Evolutionary conservation across 2,888 invertebrate species (phyloP).

Genomic region (Chymomyza procnemis): DNA sequence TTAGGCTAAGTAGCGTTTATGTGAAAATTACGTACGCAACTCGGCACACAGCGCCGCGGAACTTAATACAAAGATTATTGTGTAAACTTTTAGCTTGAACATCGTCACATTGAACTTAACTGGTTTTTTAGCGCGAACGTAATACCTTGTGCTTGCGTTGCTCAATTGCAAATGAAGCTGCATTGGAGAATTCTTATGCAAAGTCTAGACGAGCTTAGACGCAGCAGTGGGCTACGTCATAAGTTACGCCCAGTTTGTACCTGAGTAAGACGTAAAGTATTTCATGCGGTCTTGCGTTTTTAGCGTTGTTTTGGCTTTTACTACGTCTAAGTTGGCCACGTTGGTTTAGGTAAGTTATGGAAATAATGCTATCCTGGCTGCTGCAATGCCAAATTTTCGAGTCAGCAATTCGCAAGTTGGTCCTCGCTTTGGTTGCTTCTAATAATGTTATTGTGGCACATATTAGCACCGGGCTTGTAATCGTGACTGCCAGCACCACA

Average conservation of each 20-base stretch:
- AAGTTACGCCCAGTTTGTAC: too few species aligned
- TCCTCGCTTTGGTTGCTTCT: slow-evolving; percentile 30
- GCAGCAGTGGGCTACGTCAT: background rate
- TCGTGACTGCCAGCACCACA: slow-evolving; percentile 36
- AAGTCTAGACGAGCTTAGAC: background rate
- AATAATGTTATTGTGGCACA: slow-evolving; percentile 59
- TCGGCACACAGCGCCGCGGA: background rate
- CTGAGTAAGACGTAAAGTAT: too few species aligned
- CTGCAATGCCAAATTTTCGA: background rate
- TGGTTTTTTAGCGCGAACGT: background rate
- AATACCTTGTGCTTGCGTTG: background rate
- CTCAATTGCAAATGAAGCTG: background rate
- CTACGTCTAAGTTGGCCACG: too few species aligned
- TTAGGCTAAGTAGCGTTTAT: background rate
- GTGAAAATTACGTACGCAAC: background rate
- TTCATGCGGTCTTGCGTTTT: too few species aligned
- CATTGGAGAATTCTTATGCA: background rate
- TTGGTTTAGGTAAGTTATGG: too few species aligned
- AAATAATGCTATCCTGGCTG: too few species aligned
- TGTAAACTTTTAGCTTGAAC: background rate
- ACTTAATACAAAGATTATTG: background rate
- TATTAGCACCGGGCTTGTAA: slow-evolving; percentile 59
- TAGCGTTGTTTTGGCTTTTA: too few species aligned
- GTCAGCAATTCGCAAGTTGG: background rate
- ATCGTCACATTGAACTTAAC: background rate